Percentiles rank a stretch among this genome's conserved stretches.
Conservation (phyloP, 2,113 vertebrate genomes). For the Equus quagga region DNA sequence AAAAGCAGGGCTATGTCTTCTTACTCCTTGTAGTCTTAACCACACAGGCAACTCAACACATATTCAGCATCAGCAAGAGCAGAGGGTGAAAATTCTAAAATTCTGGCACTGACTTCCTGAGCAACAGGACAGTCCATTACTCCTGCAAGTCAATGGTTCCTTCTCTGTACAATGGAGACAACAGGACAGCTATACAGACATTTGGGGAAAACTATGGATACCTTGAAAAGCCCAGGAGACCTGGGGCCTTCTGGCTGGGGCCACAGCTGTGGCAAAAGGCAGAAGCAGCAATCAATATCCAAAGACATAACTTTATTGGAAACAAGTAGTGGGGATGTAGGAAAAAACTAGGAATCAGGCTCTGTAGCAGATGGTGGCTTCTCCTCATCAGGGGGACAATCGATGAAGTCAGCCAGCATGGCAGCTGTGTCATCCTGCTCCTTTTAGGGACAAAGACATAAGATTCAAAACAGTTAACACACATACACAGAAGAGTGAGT, state of each 20-base stretch:
- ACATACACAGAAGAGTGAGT: background rate
- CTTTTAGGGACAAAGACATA: slow-evolving; percentile 62
- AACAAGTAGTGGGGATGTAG: background rate
- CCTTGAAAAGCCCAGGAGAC: background rate
- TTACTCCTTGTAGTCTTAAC: background rate
- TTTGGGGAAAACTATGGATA: background rate
- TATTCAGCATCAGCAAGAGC: background rate
- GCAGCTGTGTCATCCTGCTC: slow-evolving; percentile 91
- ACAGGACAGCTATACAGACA: background rate
- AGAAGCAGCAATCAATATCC: background rate
- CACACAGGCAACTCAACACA: background rate
- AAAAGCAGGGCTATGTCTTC: background rate
- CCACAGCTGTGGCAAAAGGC: background rate
- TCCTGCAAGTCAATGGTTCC: background rate
- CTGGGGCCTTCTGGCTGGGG: background rate
- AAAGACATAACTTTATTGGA: slow-evolving; percentile 78
- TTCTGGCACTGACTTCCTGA: background rate
- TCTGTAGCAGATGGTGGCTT: slow-evolving; percentile 67
- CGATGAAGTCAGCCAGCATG: slow-evolving; percentile 95
- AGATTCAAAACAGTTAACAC: background rate
- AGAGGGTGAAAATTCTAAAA: background rate
- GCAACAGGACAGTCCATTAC: too few species aligned
- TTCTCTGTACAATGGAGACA: background rate
- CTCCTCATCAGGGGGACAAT: slow-evolving; percentile 93
- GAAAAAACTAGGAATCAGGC: slow-evolving; percentile 65